Evolutionary conservation across 2,888 invertebrate species (phyloP), one percentile per base, ranked within the genome.

Genomic region (Coelopa pilipes): DNA sequence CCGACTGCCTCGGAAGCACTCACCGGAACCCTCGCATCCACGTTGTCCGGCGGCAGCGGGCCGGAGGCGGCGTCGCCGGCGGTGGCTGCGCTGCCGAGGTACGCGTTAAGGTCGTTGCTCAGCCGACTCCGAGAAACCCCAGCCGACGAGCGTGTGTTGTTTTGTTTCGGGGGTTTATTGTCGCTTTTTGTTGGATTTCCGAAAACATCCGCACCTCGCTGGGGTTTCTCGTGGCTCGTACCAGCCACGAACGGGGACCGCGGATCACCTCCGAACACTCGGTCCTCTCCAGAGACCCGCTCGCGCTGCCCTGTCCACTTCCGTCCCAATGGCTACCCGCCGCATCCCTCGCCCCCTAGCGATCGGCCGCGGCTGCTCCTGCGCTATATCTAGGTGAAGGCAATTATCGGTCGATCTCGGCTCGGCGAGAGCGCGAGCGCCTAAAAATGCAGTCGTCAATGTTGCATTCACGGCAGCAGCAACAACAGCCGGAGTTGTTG

Each of bases 321-420:
- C n/a, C n/a, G n/a, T n/a, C n/a, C n/a, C n/a, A n/a, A n/a, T n/a
- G n/a, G n/a, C n/a, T n/a, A n/a, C n/a, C n/a, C 21, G n/a, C 24
- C 62, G 12, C 34, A 24, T 62, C 62, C 9, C n/a, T 45, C 17
- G 24, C 13, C 34, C 11, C 13, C 45, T 2, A 34, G 2, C 7
- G 34, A 34, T 47, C n/a, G 34, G 45, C 45, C 17, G 34, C 34
- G 17, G n/a, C n/a, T 55, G 17, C 45, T 55, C 17, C n/a, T 19
- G 50, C 21, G 50, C 50, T n/a, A 24, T 45, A 68, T 21, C 68
- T 68, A 55, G 68, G 68, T 68, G 68, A 68, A 68, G 68, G 24
- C 55, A 68, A 68, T 68, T 68, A 68, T n/a, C 11, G 68, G 13
- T 68, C 19, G 12, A 53, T 68, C 55, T 55, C 34, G 55, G n/a